phyloP scores from a whole-genome alignment of 2,113 vertebrate species.

The Carollia perspicillata region DNA sequence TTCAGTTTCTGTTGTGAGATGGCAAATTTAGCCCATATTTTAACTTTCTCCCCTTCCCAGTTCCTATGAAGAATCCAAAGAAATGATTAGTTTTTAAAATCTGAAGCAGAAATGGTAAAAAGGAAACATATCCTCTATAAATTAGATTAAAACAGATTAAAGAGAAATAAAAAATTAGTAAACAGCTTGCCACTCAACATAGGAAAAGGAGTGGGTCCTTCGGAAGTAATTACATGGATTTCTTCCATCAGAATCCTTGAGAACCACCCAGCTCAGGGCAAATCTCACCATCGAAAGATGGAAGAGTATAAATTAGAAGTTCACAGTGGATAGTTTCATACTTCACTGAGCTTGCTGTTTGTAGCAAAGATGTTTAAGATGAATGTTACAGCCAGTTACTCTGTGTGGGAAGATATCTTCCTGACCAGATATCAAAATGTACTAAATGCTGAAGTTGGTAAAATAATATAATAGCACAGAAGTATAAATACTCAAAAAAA shows the following conservation, averaged over 20 bases:
- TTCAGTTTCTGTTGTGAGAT: neutral
- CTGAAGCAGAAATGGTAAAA: neutral
- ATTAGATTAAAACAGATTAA: neutral
- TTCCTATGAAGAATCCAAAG: neutral
- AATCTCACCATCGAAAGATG: neutral
- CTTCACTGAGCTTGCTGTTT: neutral
- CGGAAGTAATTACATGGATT: neutral
- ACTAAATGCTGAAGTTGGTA: neutral
- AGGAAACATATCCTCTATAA: neutral
- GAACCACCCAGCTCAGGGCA: neutral
- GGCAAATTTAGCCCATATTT: neutral
- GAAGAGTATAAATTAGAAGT: neutral
- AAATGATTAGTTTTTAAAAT: neutral
- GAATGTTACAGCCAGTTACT: neutral
- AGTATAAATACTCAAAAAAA: neutral
- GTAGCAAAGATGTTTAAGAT: neutral
- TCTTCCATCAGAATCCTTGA: neutral
- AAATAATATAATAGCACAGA: neutral
- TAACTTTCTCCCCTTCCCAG: neutral
- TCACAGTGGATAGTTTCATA: neutral
- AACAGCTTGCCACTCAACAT: neutral
- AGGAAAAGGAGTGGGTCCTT: neutral
- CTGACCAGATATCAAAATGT: neutral
- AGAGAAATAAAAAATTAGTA: neutral
- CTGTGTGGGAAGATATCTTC: neutral